Percentiles rank a stretch among this genome's conserved stretches.
Evolutionary conservation across 1,140 invertebrate species (phyloP).

Genomic region (Cotesia glomerata): DNA sequence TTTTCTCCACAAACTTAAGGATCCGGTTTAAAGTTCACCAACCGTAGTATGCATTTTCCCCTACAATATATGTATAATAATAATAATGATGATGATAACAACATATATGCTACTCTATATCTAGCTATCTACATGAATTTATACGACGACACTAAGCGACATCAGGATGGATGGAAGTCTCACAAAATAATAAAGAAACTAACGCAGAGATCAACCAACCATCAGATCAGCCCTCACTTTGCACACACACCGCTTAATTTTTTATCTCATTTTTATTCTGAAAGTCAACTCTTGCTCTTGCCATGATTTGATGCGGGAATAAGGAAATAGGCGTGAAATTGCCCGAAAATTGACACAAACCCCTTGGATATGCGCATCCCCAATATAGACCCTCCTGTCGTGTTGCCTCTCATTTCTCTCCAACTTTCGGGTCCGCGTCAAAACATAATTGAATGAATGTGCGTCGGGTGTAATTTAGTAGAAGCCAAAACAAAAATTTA

Average conservation of each 20-base stretch:
- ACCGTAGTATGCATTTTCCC: not conserved
- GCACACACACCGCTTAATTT: not conserved
- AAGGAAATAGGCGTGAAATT: conserved; percentile 59
- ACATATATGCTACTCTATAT: not conserved
- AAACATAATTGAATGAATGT: conserved; percentile 15
- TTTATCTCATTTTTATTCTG: not conserved
- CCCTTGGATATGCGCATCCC: not conserved
- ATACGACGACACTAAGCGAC: too few species aligned
- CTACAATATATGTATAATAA: not conserved
- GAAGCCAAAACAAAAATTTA: not conserved
- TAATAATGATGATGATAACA: not conserved
- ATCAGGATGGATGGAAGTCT: not conserved
- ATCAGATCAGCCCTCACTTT: not conserved
- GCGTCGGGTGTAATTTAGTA: not conserved
- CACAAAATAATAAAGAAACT: too few species aligned
- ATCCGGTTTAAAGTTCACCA: conserved; percentile 6
- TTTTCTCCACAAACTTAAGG: not conserved
- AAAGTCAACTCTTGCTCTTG: not conserved
- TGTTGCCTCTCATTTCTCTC: not conserved
- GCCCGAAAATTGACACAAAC: conserved; percentile 47
- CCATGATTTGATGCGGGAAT: conserved; percentile 32
- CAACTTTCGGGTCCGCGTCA: conserved; percentile 13
- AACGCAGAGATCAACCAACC: too few species aligned
- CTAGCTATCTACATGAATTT: not conserved
- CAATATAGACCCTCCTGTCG: not conserved